Conservation (phyloP, 2,113 vertebrate species). For the Amazona guildingii region DNA sequence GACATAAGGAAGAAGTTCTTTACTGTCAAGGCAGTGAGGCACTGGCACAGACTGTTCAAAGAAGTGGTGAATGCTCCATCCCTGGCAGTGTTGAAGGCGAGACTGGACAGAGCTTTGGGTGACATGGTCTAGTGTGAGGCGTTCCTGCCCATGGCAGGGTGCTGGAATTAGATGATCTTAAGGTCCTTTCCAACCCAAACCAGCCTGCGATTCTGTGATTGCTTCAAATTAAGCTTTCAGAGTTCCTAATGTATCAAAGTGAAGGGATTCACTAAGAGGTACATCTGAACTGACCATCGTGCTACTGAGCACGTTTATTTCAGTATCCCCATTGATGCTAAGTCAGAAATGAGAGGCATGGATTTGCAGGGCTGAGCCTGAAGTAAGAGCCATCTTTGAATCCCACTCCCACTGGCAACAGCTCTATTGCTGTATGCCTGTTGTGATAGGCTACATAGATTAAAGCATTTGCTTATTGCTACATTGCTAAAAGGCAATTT, state of each 20-base stretch:
- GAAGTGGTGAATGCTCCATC: not conserved
- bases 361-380: not conserved
- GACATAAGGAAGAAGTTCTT: not conserved
- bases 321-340: not conserved
- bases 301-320: not conserved
- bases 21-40: not conserved
- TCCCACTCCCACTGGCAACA: not conserved
- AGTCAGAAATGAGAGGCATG: not conserved
- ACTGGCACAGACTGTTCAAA: not conserved
- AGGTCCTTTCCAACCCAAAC: not conserved
- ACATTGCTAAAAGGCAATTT: not conserved
- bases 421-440: not conserved
- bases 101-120: not conserved
- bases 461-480: not conserved
- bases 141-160: no score
- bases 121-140: not conserved
- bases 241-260: not conserved
- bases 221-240: not conserved
- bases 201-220: not conserved
- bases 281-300: not conserved
- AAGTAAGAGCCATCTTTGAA: not conserved
- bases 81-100: not conserved
- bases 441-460: not conserved
- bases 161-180: not conserved
- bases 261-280: not conserved